phyloP scores from a whole-genome alignment of 2,888 invertebrate species.

The Danaus chrysippus region DNA sequence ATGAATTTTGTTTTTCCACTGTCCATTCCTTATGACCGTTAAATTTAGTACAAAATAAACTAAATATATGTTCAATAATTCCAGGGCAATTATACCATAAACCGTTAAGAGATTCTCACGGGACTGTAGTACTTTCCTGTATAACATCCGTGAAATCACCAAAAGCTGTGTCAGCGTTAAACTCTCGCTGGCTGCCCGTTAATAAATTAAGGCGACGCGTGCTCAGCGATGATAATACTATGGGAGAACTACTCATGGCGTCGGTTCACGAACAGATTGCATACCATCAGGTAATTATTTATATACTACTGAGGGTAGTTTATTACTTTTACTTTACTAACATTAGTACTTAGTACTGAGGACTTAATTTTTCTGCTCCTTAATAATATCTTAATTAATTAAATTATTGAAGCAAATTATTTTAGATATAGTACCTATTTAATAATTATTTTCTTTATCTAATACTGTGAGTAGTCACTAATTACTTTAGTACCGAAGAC shows the following conservation, averaged over 20 bases:
- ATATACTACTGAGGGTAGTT: too few relatives aligned
- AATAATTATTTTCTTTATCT: too few relatives aligned
- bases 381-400: too few relatives aligned
- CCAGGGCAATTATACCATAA: constrained; percentile 93
- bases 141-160: constrained; percentile 87
- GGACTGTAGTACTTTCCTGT: constrained; percentile 93
- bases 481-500: too few relatives aligned
- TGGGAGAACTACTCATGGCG: constrained; percentile 90
- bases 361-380: too few relatives aligned
- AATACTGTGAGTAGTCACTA: too few relatives aligned
- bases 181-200: constrained; percentile 95
- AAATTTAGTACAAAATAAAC: neutral
- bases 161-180: constrained; percentile 92
- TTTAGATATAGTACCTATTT: too few relatives aligned
- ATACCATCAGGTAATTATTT: constrained; percentile 75
- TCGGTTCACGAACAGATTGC: constrained; percentile 90
- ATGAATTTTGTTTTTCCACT: too few relatives aligned
- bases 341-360: neutral
- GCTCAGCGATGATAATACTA: constrained; percentile 85
- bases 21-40: too few relatives aligned
- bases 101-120: constrained; percentile 92
- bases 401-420: too few relatives aligned
- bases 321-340: neutral
- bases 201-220: constrained; percentile 90
- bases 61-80: constrained; percentile 3